These are phyloP conservation scores for Caloenas nicobarica DNA, from an alignment of 2,113 vertebrate species.

Conservation along the genomic window DNA sequence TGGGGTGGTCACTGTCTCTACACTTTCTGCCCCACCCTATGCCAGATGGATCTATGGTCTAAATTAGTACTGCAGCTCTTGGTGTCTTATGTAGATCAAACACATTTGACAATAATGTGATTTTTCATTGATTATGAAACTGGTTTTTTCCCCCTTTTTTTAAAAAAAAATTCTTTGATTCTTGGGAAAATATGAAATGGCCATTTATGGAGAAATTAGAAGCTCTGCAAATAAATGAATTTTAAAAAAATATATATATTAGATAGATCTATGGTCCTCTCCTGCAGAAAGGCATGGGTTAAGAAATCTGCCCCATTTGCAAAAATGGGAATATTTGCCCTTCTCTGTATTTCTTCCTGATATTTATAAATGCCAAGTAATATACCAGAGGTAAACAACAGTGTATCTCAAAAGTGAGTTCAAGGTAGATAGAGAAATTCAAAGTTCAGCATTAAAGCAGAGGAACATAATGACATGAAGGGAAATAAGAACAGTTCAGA, in stretches of 20 bases:
- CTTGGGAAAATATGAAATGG: background rate
- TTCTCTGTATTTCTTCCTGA: background rate
- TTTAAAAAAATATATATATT: background rate
- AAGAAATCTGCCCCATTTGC: background rate
- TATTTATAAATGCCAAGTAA: background rate
- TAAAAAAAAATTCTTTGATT: background rate
- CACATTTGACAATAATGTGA: background rate
- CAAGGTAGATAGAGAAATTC: background rate
- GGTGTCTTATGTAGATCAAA: background rate
- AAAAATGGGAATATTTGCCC: background rate
- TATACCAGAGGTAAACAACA: background rate
- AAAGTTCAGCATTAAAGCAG: background rate
- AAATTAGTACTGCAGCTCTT: background rate
- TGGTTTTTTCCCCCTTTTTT: background rate
- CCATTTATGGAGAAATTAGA: background rate
- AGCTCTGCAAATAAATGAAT: background rate
- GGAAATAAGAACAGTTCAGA: background rate
- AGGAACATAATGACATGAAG: background rate
- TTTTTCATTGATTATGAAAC: background rate
- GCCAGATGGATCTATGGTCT: background rate
- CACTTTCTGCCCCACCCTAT: fast-evolving
- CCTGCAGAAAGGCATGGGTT: background rate
- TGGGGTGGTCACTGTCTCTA: background rate
- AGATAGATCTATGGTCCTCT: background rate
- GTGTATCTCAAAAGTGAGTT: background rate